A percentile compares a stretch with the other conserved stretches of the same genome.
phyloP scores from a whole-genome alignment of 2,888 invertebrate species.

The Julus scandinavius region DNA sequence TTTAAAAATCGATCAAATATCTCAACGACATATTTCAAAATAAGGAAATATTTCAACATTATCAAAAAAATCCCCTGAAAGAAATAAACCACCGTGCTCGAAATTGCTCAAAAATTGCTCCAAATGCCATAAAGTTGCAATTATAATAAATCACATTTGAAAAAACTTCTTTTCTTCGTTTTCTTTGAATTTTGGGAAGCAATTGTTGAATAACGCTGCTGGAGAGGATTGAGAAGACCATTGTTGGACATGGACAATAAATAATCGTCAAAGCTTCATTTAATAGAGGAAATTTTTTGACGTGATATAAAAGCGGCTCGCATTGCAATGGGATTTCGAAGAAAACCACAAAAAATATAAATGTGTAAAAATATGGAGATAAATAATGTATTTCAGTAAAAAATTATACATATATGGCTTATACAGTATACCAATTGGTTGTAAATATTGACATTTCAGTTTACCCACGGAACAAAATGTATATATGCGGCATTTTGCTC shows the following conservation, averaged over 20 bases:
- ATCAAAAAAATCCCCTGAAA: not conserved
- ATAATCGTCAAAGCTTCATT: not conserved
- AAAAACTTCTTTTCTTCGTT: not conserved
- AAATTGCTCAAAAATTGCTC: not conserved
- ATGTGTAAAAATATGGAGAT: not conserved
- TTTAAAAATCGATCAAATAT: too few species aligned
- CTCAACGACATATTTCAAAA: too few species aligned
- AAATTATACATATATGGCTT: not conserved
- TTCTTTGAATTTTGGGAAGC: not conserved
- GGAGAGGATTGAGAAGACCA: not conserved
- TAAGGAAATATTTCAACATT: too few species aligned
- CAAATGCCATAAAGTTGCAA: not conserved
- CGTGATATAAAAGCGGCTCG: not conserved
- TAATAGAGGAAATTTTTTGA: not conserved
- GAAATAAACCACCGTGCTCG: constrained; percentile 8
- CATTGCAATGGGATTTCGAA: not conserved
- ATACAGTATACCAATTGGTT: too few species aligned
- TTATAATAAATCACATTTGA: not conserved
- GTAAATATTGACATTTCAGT: too few species aligned
- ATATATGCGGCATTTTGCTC: too few species aligned
- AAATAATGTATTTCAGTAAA: not conserved
- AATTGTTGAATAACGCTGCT: not conserved
- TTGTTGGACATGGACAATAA: not conserved
- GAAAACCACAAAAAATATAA: not conserved
- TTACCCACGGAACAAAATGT: too few species aligned